Conservation (phyloP, 2,888 invertebrate species). For the Euplagia quadripunctaria region DNA sequence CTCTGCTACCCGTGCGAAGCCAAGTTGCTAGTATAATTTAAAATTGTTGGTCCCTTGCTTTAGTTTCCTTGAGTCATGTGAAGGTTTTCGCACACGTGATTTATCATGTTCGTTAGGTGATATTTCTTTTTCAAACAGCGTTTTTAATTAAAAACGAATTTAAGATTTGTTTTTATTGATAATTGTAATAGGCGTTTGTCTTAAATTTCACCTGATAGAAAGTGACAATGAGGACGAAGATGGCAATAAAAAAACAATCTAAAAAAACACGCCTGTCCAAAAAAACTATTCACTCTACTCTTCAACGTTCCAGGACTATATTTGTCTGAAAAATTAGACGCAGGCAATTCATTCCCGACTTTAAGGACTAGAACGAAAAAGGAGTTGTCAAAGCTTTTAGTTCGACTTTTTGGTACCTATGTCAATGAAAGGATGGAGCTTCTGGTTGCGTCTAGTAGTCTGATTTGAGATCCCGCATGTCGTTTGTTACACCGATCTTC, state of each 20-base stretch:
- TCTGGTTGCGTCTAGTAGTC: not conserved
- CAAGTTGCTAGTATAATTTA: too few relatives aligned
- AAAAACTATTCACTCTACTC: not conserved
- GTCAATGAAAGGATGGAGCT: not conserved
- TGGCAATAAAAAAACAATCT: too few relatives aligned
- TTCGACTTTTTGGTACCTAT: not conserved
- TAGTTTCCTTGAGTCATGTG: too few relatives aligned
- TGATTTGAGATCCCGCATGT: not conserved
- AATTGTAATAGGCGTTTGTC: not conserved
- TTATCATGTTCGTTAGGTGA: too few relatives aligned
- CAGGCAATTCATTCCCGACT: not conserved
- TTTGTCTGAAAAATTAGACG: not conserved
- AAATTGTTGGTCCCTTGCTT: too few relatives aligned
- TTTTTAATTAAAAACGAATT: too few relatives aligned
- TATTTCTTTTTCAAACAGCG: too few relatives aligned
- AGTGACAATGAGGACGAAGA: not conserved
- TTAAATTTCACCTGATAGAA: not conserved
- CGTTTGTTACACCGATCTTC: too few relatives aligned
- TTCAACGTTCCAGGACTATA: not conserved
- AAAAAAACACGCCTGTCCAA: not conserved
- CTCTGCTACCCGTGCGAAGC: too few relatives aligned
- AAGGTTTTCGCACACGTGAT: too few relatives aligned
- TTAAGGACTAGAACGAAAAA: not conserved
- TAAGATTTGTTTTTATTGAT: not conserved
- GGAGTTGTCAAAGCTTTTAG: not conserved